A percentile compares a stretch with the other conserved stretches of the same genome.
Conservation (phyloP, 2,113 vertebrate species). For the Tursiops truncatus region DNA sequence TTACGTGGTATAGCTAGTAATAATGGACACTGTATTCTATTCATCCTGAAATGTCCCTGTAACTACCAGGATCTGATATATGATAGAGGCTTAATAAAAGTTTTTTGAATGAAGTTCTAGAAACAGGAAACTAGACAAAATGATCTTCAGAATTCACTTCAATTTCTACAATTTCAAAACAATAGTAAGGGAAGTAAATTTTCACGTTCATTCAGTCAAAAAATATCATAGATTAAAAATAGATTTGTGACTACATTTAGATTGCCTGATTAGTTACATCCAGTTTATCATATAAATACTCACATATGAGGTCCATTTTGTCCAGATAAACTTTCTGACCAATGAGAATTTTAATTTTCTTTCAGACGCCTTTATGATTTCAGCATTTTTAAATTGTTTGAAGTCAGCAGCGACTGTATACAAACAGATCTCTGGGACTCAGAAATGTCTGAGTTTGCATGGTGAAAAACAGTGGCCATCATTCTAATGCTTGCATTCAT, state of each 20-base stretch:
- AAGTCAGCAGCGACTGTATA: slow-evolving; percentile 17
- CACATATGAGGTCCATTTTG: background rate
- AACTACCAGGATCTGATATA: background rate
- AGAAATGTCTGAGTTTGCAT: slow-evolving; percentile 55
- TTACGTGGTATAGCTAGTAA: background rate
- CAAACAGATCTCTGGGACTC: slow-evolving; percentile 63
- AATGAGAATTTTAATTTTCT: slow-evolving; percentile 14
- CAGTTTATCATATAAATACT: background rate
- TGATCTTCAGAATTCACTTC: background rate
- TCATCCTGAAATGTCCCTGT: background rate
- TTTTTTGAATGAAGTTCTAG: background rate
- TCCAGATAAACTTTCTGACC: background rate
- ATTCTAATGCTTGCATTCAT: slow-evolving; percentile 74
- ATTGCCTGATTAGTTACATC: background rate
- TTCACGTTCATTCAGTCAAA: background rate
- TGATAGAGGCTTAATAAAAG: background rate
- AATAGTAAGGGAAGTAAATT: background rate
- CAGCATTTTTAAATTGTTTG: slow-evolving; percentile 51
- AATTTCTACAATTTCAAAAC: background rate
- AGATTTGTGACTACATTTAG: background rate
- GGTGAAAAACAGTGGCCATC: slow-evolving; percentile 67
- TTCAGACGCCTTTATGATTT: slow-evolving; percentile 55
- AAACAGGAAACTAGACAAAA: background rate
- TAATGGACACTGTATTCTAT: background rate
- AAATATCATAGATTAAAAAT: slow-evolving; percentile 3